A percentile compares a stretch with the other conserved stretches of the same genome.
Conservation (phyloP, 2,888 invertebrate genomes). For the Dasypolia templi region DNA sequence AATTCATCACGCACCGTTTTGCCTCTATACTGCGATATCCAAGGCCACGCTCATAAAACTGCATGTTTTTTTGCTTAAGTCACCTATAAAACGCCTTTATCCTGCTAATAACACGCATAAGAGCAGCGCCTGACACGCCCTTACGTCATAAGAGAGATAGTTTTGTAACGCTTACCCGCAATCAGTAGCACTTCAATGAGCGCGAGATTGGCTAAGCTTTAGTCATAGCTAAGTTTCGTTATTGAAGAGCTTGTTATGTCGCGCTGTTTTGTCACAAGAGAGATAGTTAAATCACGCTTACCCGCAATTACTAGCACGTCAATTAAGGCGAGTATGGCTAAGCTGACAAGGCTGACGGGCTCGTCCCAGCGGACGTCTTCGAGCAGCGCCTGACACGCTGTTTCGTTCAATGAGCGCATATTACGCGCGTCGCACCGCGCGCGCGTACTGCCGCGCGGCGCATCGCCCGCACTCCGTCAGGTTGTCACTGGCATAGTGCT, state of each 20-base stretch:
- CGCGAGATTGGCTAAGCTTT: background rate
- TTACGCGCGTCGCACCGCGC: conserved; percentile 83
- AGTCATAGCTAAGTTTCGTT: background rate
- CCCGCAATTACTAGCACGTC: conserved; percentile 96
- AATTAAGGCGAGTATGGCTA: conserved; percentile 95
- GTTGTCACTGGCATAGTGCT: conserved; percentile 68
- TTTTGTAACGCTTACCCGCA: background rate
- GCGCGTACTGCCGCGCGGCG: conserved; percentile 79
- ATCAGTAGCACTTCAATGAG: background rate
- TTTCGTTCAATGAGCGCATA: conserved; percentile 95
- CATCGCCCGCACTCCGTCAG: conserved; percentile 75
- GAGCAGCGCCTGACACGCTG: conserved; percentile 95
- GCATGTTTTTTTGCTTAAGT: too few species aligned
- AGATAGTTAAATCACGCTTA: conserved; percentile 72
- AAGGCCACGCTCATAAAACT: background rate
- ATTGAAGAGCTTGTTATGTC: too few species aligned
- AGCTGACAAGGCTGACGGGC: conserved; percentile 93
- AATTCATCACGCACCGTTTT: conserved; percentile 1
- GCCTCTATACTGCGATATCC: background rate
- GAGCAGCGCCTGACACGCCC: background rate
- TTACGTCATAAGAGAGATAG: background rate
- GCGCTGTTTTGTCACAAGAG: background rate
- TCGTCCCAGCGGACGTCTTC: conserved; percentile 96
- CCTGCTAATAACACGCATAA: background rate
- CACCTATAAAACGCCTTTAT: background rate